Evolutionary conservation across 2,888 invertebrate species (phyloP), one percentile per base, ranked within the genome.

Genomic region (Copidosoma aretas): DNA sequence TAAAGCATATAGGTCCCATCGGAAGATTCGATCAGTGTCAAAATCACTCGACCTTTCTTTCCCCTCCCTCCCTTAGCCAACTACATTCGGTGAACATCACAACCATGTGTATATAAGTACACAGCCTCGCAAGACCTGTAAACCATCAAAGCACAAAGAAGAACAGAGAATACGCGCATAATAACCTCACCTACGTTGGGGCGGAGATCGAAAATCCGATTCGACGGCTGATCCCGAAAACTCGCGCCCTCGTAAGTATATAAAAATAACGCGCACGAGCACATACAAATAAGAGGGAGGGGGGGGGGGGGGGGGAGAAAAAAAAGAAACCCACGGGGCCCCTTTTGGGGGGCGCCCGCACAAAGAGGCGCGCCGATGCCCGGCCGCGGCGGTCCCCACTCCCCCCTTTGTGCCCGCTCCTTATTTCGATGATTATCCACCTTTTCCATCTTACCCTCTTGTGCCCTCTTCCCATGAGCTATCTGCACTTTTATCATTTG

Each of bases 381-480:
- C 73, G 75, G 77, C 78, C 80, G 81, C 79, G 79, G 78, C 77
- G 74, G 78, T 75, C 76, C 79, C 74, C 77, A 74, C 78, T 75
- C 76, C 78, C 74, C 77, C 77, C 75, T 74, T 32, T 32, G 32
- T 3, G 32, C 8, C 32, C 32, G 32, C 8, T 32, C 32, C 32
- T 32, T 32, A 32, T 32, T 32, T 32, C 32, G 32, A 32, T 32
- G 32, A 32, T 32, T 32, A 32, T 32, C 32, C 32, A 32, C 32
- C 3, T 32, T 32, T 32, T 32, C 8, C 32, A 32, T 32, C 32
- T 32, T 32, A 5, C 32, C 8, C 4, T 32, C 32, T 8, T 32
- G 8, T 32, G 4, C 32, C 8, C 32, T 32, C 32, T 32, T 8
- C 32, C 8, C 32, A 8, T 32, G 32, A 32, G 8, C 8, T 32